Evolutionary conservation across 2,888 invertebrate species (phyloP), one percentile per base, ranked within the genome.

Genomic region (Drosophila quasianomalipes): DNA sequence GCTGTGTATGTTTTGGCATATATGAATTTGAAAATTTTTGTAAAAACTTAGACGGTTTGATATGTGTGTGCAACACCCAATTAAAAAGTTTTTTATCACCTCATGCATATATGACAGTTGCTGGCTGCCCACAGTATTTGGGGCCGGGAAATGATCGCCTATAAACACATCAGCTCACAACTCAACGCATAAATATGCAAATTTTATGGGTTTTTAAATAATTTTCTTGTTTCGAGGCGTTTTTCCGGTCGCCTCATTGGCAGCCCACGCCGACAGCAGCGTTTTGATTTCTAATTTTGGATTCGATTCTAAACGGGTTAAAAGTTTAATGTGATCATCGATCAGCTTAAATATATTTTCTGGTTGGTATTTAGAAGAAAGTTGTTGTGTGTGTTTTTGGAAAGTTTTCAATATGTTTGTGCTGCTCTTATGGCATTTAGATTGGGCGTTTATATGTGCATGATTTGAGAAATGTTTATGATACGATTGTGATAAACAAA

Each of bases 51-150:
- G 52, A 64, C 54, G 35, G 54, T 54, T 61, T 31, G 63, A 61
- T 71, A 65, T 80, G 70, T 35, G 22, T 54, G 39, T 66, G 71
- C 83, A 83, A 83, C 85, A 85, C 89, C 89, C 82, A 85, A 85
- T 85, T 85, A 85, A 86, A 86, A 90, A 74, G 80, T 88, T 89
- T 85, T 85, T 90, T 85, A 85, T 85, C 89, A 75, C 90, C 90
- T 85, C 86, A 59, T 87, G 70, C 68, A 66, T 76, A 80, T 83
- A 81, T 81, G 83, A 83, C 77, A 81, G 69, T 81, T 67, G 47
- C 26, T 28, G 79, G 66, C 76, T 82, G 80, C 83, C 80, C 79
- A 82, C 79, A 79, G 60, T 66, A 69, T 74, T 79, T 60, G 60
- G 72, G 76, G 79, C 62, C 66, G 68, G 67, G 35, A 19, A 58